Conservation (phyloP, 2,888 invertebrate species). For the Corbicula japonica region DNA sequence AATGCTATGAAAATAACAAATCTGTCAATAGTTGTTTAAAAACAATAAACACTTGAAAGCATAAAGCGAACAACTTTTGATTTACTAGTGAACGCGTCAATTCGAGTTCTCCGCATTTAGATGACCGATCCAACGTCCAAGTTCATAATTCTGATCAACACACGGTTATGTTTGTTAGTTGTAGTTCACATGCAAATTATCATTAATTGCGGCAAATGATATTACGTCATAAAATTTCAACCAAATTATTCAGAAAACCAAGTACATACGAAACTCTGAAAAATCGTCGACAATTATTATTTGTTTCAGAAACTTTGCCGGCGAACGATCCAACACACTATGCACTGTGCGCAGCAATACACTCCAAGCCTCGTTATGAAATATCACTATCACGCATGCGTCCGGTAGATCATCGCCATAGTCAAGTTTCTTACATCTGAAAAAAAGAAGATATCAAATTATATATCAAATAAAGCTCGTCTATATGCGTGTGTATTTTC, state of each 20-base stretch:
- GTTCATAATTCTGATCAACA: too few species aligned
- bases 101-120: background rate
- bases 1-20: too few species aligned
- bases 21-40: too few species aligned
- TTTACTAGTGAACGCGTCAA: too few species aligned
- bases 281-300: conserved; percentile 96
- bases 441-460: background rate
- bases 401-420: conserved; percentile 89
- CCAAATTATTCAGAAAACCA: background rate
- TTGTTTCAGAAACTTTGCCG: conserved; percentile 91
- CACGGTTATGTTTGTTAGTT: too few species aligned
- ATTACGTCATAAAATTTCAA: background rate
- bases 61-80: too few species aligned
- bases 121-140: background rate
- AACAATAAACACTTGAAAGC: too few species aligned
- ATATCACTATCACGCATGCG: conserved; percentile 96
- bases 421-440: conserved; percentile 79
- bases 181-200: too few species aligned
- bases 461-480: background rate
- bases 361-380: conserved; percentile 97
- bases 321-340: conserved; percentile 94
- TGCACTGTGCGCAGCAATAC: conserved; percentile 95
- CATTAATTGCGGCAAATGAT: too few species aligned
- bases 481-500: background rate
- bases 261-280: conserved; percentile 90